phyloP scores from a whole-genome alignment of 2,113 vertebrate species.

The Acanthisitta chloris region DNA sequence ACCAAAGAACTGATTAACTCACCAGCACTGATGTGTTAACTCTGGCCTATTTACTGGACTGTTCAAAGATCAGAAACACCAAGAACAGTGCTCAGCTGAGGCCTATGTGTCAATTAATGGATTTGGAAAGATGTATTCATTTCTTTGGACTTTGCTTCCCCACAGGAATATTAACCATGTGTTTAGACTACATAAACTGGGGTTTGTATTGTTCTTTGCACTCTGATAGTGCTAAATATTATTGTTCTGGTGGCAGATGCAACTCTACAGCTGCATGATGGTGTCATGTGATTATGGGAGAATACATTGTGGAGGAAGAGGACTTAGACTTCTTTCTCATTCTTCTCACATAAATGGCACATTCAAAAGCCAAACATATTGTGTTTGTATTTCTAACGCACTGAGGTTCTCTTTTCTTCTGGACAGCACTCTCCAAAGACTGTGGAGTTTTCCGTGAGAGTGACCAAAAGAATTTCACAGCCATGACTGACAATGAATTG shows the following conservation, averaged over 20 bases:
- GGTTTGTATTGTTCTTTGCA: background rate
- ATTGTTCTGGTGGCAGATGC: background rate
- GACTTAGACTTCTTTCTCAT: background rate
- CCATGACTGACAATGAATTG: background rate
- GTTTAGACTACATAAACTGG: background rate
- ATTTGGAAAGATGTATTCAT: background rate
- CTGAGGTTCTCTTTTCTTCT: slow-evolving; percentile 37
- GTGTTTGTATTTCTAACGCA: slow-evolving; percentile 35
- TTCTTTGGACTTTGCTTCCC: background rate
- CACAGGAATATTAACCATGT: background rate
- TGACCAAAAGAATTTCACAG: slow-evolving; percentile 30
- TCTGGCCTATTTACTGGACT: background rate
- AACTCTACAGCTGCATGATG: background rate
- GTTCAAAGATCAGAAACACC: background rate
- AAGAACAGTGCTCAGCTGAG: background rate
- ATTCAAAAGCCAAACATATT: background rate
- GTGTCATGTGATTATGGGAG: background rate
- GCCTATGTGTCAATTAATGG: background rate
- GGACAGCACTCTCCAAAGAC: slow-evolving; percentile 16
- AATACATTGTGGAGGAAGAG: background rate
- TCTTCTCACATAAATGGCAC: background rate
- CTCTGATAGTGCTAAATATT: background rate
- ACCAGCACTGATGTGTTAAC: background rate
- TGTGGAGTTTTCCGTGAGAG: slow-evolving; percentile 22
- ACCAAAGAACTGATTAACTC: background rate